Evolutionary conservation across 2,113 vertebrate genomes (phyloP), one percentile per base, ranked within the genome.

Genomic region (Pteronura brasiliensis): DNA sequence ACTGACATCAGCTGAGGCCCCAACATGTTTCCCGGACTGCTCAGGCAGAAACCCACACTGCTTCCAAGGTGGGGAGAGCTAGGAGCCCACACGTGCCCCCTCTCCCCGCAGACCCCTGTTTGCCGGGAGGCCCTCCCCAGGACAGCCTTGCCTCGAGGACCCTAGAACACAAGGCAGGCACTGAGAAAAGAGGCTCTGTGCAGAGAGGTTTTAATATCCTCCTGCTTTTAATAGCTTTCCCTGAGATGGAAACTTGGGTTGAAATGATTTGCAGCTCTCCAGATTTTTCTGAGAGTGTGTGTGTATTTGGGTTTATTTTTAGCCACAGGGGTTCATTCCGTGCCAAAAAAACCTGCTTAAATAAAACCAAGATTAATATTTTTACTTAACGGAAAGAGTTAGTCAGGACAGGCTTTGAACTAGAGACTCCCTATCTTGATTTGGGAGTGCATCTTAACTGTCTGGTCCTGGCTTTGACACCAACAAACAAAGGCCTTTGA

Each of bases 301-400:
- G 82, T 96, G 86, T 79, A 59, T 93, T 90, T 39, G 88, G 65
- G 52, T 89, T 95, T 97, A 98, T 98, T 98, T 98, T 98, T 98
- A 98, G 97, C 96, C 29, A 0, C 77, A 69, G 77, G 98, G 88
- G 29, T 92, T 93, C 88, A 55, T 93, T 97, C 96, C 96, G 95
- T 97, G 97, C 97, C 97, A 97, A 97, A 90, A 98, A 96, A 86
- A 31, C 93, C 93, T 96, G 91, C 98, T 97, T 98, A 97, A 98
- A 97, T 98, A 98, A 98, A 98, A 98, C 97, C 77, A 95, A 97
- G 96, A 97, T 97, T 98, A 96, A 98, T 98, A 98, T 97, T 98
- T 98, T 97, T 95, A 95, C 96, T 97, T 86, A 94, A 97, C 83
- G 96, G 98, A 98, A 98, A 98, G 97, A 98, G 81, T 97, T 96